Evolutionary conservation across 2,113 vertebrate species (phyloP).

Genomic region (Carlito syrichta): DNA sequence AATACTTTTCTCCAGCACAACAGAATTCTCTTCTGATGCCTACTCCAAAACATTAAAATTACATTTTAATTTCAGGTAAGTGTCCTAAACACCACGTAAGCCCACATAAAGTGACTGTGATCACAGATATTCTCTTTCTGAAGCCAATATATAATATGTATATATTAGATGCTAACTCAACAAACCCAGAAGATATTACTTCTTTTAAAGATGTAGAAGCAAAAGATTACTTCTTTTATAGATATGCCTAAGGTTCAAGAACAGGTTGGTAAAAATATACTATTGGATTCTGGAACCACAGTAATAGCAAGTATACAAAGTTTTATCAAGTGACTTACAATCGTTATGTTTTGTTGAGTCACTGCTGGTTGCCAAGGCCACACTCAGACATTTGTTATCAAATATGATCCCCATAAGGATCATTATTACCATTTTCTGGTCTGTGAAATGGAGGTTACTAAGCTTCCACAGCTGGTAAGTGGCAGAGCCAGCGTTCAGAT

Average conservation of each 20-base stretch:
- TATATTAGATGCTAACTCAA: background rate
- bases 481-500: background rate
- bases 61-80: background rate
- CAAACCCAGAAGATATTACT: background rate
- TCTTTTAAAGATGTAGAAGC: slow-evolving; percentile 22
- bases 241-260: background rate
- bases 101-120: background rate
- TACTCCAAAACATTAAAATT: slow-evolving; percentile 3
- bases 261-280: background rate
- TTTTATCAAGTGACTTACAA: no score
- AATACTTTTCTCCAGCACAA: background rate
- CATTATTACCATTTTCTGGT: background rate
- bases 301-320: background rate
- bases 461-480: background rate
- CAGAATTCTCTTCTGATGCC: background rate
- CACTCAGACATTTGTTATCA: background rate
- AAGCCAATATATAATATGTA: background rate
- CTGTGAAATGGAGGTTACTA: background rate
- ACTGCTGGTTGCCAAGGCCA: background rate
- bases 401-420: background rate
- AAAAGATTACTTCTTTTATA: background rate
- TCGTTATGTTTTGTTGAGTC: background rate
- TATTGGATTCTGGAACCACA: background rate
- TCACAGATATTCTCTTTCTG: background rate
- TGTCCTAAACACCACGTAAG: background rate